Evolutionary conservation across 64 coral and sea anemone genomes (phyloP).

Genomic region (Montipora capricornis): DNA sequence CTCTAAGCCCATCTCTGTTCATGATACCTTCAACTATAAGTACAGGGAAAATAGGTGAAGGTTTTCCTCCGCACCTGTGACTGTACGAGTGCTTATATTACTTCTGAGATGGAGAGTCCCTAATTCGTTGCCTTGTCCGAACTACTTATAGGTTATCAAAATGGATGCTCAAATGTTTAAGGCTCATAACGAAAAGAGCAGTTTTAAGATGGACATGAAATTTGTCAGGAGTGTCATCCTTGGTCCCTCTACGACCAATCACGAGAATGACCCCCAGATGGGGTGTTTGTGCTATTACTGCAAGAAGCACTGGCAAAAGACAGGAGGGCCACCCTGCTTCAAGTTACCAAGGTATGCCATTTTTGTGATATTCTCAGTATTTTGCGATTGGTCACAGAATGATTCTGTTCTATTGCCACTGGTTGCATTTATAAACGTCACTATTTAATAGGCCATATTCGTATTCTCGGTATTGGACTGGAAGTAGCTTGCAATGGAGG

Average conservation of each 20-base stretch:
- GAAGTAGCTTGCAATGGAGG: no score
- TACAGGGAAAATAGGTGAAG: no score
- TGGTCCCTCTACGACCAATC: neutral
- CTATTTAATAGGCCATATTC: no score
- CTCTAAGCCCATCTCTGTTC: no score
- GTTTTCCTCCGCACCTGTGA: no score
- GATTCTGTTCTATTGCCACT: no score
- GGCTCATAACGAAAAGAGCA: neutral
- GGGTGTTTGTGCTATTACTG: slow-evolving; percentile 12
- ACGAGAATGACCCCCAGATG: neutral
- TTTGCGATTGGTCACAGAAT: no score
- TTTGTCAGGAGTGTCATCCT: slow-evolving; percentile 23
- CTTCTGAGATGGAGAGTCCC: neutral
- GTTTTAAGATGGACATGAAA: slow-evolving; percentile 3
- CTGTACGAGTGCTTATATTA: neutral
- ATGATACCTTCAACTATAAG: no score
- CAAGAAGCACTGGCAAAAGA: slow-evolving; percentile 9
- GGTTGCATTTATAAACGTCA: no score
- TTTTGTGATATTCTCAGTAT: neutral
- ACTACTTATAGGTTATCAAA: neutral
- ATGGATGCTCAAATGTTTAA: neutral
- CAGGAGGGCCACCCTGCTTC: slow-evolving; percentile 4
- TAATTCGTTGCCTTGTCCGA: neutral
- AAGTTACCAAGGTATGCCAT: neutral
- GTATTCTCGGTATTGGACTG: no score